Base-by-base conservation (phyloP, 2,888 invertebrate genomes). In the Invenusta paracnida region DNA sequence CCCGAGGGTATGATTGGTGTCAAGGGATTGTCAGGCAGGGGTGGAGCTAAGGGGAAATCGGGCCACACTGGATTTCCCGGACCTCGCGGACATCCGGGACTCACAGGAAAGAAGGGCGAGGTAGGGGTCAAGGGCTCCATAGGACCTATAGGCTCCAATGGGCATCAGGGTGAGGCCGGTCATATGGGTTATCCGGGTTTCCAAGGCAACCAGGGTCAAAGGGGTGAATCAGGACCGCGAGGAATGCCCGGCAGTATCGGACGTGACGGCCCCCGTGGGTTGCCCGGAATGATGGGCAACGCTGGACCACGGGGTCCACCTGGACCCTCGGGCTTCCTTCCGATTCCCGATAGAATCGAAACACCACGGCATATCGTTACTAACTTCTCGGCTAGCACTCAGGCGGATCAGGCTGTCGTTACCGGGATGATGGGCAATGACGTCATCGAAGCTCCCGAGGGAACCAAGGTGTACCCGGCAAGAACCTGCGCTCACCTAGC, bases 401-500 rank as follows among this genome's bases (percentile, higher is more conserved):
- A 31, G 29, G 29, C 31, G 25, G 86, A 87, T 48, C 83, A 86
- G 66, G 81, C 86, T 17, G 29, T 25, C 1, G 30, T 48, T 2
- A 27, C 79, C 94, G 84, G 95, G 95, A 94, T 88, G 27, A 48
- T 48, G n/a, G 82, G 83, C 11, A 81, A 85, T 0, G 88, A 89
- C 1, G 90, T 90, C 0, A 82, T 90, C n/a, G 88, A 88, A 23
- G 86, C 94, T 89, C 96, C 96, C 0, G 94, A 94, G 86, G 97
- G 97, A 0, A 94, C 94, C 83, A 94, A 95, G 89, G 93, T 94
- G 28, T 94, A 94, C 0, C 96, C 97, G 0, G 96, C 95, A 0
- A 95, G 94, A 91, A 96, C 96, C 1, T 97, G 97, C 90, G 93
- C 94, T 31, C 96, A 97, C 90, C 94, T 97, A 82, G 94, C 94